These are phyloP conservation scores for Gymnorhina tibicen DNA, from an alignment of 2,113 vertebrate species.

Conservation along the genomic window DNA sequence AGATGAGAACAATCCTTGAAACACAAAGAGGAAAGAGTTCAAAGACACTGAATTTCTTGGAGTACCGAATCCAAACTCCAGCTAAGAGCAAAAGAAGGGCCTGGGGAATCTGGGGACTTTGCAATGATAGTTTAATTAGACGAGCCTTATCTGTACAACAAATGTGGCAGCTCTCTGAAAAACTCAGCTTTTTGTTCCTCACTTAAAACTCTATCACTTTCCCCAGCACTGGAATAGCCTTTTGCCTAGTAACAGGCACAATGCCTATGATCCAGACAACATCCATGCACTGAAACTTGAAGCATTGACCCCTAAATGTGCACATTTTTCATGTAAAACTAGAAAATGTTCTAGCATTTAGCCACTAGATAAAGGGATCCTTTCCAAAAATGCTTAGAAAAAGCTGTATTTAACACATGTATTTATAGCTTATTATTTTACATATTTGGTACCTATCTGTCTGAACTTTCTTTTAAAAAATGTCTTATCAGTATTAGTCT, in stretches of 20 bases:
- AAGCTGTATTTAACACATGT: not conserved
- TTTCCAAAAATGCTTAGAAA: not conserved
- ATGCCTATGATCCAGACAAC: not conserved
- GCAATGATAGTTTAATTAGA: conserved; percentile 55
- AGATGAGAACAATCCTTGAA: conserved; percentile 52
- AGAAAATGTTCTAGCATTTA: not conserved
- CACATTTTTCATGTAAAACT: not conserved
- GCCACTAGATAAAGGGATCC: not conserved
- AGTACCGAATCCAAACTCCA: conserved; percentile 26
- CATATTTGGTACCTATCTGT: conserved; percentile 30
- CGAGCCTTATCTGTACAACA: conserved; percentile 38
- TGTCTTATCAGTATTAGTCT: not conserved
- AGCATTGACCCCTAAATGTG: not conserved
- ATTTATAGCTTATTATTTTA: conserved; percentile 13
- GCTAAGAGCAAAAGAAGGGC: conserved; percentile 58
- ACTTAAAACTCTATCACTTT: not conserved
- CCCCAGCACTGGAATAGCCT: not conserved
- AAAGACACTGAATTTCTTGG: conserved; percentile 31
- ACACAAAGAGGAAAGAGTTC: conserved; percentile 26
- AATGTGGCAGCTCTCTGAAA: conserved; percentile 20
- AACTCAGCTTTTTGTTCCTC: conserved; percentile 16
- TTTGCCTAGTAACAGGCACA: not conserved
- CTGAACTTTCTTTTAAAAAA: conserved; percentile 2
- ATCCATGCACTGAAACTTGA: not conserved
- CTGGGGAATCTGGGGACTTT: conserved; percentile 18